A percentile compares a stretch with the other conserved stretches of the same genome.
phyloP scores from a whole-genome alignment of 2,113 vertebrate genomes.

The Hippocampus mohnikei region DNA sequence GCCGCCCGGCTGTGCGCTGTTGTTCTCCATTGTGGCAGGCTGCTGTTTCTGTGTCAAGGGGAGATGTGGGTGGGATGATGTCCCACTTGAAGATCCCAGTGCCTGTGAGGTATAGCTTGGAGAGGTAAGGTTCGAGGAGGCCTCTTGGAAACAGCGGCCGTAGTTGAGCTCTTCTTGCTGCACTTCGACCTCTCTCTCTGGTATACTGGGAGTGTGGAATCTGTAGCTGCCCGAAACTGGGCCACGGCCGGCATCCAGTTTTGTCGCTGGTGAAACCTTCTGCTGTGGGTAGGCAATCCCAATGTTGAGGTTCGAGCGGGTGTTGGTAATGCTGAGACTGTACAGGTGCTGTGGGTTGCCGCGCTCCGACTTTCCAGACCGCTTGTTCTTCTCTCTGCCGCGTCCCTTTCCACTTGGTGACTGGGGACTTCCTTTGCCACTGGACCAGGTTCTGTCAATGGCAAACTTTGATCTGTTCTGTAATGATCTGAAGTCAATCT shows the following conservation, averaged over 20 bases:
- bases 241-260: slow-evolving; percentile 68
- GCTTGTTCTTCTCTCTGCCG: slow-evolving; percentile 73
- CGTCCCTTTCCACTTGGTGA: slow-evolving; percentile 77
- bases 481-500: slow-evolving; percentile 82
- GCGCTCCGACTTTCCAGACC: slow-evolving; percentile 74
- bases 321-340: slow-evolving; percentile 77
- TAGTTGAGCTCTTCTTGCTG: slow-evolving; percentile 79
- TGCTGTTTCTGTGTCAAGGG: slow-evolving; percentile 65
- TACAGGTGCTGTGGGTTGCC: slow-evolving; percentile 83
- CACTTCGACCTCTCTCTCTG: slow-evolving; percentile 76
- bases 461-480: slow-evolving; percentile 76
- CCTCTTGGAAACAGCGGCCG: slow-evolving; percentile 79
- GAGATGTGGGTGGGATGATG: slow-evolving; percentile 63
- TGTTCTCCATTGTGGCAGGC: slow-evolving; percentile 67
- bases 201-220: slow-evolving; percentile 78
- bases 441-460: slow-evolving; percentile 77
- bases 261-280: slow-evolving; percentile 81
- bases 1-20: slow-evolving; percentile 61
- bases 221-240: slow-evolving; percentile 75
- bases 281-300: slow-evolving; percentile 84
- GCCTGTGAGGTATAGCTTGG: slow-evolving; percentile 86
- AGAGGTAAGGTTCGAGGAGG: slow-evolving; percentile 76
- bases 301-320: slow-evolving; percentile 79
- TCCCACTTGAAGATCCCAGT: slow-evolving; percentile 61
- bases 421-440: slow-evolving; percentile 74